A percentile compares a stretch with the other conserved stretches of the same genome.
These are phyloP conservation scores for Mesochorus sp. DNA, from an alignment of 2,888 invertebrate genomes.

Conservation along the genomic window DNA sequence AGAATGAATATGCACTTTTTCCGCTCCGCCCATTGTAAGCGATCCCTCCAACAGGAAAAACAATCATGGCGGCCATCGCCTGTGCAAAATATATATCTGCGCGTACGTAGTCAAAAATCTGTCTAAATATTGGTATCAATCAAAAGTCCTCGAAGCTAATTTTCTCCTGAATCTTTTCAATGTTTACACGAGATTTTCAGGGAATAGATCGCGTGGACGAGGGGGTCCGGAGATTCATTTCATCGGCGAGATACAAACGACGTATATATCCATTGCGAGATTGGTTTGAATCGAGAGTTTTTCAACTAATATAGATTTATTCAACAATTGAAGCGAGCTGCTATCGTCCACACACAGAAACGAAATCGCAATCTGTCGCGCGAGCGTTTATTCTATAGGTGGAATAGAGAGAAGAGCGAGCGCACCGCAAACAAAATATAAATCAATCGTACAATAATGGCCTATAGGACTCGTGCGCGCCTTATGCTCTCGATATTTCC, in stretches of 20 bases:
- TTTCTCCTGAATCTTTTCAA: slow-evolving; percentile 17
- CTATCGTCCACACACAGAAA: slow-evolving; percentile 5
- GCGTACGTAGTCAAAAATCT: not conserved
- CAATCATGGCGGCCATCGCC: slow-evolving; percentile 25
- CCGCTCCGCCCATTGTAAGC: slow-evolving; percentile 77
- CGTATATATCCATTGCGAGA: not conserved
- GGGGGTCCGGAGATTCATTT: slow-evolving; percentile 16
- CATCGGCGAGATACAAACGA: not conserved
- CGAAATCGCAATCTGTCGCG: slow-evolving; percentile 31
- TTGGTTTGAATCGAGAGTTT: slow-evolving; percentile 39
- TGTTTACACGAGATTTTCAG: slow-evolving; percentile 12
- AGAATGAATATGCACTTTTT: slow-evolving; percentile 77
- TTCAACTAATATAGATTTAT: slow-evolving; percentile 51
- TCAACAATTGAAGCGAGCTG: slow-evolving; percentile 25
- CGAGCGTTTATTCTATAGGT: slow-evolving; percentile 8
- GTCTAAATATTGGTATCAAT: slow-evolving; percentile 22
- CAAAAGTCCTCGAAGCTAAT: not conserved
- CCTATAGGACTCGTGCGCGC: slow-evolving; percentile 65
- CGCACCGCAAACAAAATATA: slow-evolving; percentile 79
- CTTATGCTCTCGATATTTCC: slow-evolving; percentile 73
- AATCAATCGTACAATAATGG: slow-evolving; percentile 79
- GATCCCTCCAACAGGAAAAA: slow-evolving; percentile 46
- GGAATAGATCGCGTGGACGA: not conserved
- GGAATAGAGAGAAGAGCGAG: slow-evolving; percentile 49
- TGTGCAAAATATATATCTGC: not conserved